Evolutionary conservation across 2,797 vertebrate genomes (phyloP).

Genomic region (Sebastes steindachneri): DNA sequence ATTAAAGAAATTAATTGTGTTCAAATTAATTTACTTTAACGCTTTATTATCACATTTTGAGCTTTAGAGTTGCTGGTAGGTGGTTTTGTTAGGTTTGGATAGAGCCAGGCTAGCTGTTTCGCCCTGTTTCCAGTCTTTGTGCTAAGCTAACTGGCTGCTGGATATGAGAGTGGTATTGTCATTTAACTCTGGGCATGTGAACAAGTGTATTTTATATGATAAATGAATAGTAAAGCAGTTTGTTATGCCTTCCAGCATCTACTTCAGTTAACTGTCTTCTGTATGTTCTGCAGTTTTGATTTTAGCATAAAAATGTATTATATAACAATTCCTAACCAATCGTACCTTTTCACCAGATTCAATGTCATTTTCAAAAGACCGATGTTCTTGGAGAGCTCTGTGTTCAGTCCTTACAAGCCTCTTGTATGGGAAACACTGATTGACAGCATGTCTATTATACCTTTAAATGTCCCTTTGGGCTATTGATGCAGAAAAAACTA

Average conservation of each 20-base stretch:
- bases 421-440: neutral
- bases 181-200: neutral
- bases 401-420: neutral
- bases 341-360: neutral
- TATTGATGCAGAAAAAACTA: slow-evolving; percentile 17
- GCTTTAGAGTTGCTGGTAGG: neutral
- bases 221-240: neutral
- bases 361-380: neutral
- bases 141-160: neutral
- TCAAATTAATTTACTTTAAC: too few species aligned
- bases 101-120: neutral
- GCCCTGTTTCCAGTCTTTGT: neutral
- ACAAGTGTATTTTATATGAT: neutral
- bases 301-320: neutral
- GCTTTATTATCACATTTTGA: neutral
- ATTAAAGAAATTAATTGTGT: too few species aligned
- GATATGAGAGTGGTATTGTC: neutral
- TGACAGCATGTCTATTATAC: slow-evolving; percentile 1
- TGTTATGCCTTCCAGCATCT: neutral
- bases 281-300: neutral
- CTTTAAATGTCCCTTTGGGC: neutral
- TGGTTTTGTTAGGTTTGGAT: neutral
- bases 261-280: neutral
- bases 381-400: neutral
- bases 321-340: neutral